Base-by-base conservation (phyloP, 1,140 invertebrate species). In the Lanistes nyassanus region DNA sequence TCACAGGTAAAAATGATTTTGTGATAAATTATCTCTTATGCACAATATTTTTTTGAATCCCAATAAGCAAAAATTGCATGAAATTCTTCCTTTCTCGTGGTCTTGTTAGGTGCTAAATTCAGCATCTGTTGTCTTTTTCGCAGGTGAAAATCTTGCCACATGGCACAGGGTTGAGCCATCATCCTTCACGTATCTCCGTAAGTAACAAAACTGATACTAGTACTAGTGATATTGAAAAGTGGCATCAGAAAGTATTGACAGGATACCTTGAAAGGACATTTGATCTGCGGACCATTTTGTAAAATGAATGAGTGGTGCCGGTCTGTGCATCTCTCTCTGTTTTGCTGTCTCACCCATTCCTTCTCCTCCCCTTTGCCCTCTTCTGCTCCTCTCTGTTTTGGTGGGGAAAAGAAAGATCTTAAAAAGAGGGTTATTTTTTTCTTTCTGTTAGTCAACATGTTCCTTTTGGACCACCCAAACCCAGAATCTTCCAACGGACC, bases 1-100 rank as follows among this genome's bases (percentile, higher is more conserved):
- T 93, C 82, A 95, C 94, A 68, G 94, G 94, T 84, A 74, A 72
- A 47, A 36, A n/a, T 23, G 26, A 47, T n/a, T n/a, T n/a, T 34
- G 31, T 65, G 16, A n/a, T n/a, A n/a, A n/a, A n/a, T n/a, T n/a
- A n/a, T n/a, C n/a, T n/a, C n/a, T n/a, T n/a, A n/a, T n/a, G n/a
- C n/a, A n/a, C n/a, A n/a, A n/a, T n/a, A n/a, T n/a, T n/a, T n/a
- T n/a, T n/a, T n/a, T n/a, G n/a, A n/a, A n/a, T n/a, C n/a, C n/a
- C n/a, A n/a, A n/a, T n/a, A n/a, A n/a, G n/a, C n/a, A n/a, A n/a
- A n/a, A n/a, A n/a, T n/a, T n/a, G n/a, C n/a, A n/a, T n/a, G n/a
- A n/a, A n/a, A n/a, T n/a, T n/a, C n/a, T n/a, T n/a, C n/a, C n/a
- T n/a, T n/a, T n/a, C n/a, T n/a, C n/a, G n/a, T n/a, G n/a, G n/a